A percentile compares a stretch with the other conserved stretches of the same genome.
Evolutionary conservation across 1,140 invertebrate species (phyloP).

Genomic region (Hesperophylax magnus): DNA sequence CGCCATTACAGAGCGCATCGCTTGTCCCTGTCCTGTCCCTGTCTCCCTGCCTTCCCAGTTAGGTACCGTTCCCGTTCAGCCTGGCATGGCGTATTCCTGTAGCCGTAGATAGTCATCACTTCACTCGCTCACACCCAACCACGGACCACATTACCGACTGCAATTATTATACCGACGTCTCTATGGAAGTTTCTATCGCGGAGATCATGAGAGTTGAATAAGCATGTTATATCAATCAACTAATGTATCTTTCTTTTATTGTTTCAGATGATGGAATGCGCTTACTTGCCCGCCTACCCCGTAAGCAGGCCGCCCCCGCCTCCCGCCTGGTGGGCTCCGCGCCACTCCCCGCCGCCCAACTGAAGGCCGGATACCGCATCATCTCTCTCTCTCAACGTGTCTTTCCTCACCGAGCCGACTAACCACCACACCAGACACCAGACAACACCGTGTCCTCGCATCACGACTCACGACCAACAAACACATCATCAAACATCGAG

Average conservation of each 20-base stretch:
- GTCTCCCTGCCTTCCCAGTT: background rate
- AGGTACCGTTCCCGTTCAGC: background rate
- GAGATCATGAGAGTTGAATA: too few relatives aligned
- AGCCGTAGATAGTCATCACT: background rate
- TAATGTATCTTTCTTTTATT: background rate
- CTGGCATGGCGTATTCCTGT: background rate
- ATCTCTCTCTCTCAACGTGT: background rate
- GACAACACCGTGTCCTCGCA: background rate
- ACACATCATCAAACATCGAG: background rate
- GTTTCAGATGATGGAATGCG: constrained; percentile 58
- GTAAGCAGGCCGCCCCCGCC: constrained; percentile 27
- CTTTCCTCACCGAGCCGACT: background rate
- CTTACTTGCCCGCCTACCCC: constrained; percentile 54
- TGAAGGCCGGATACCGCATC: background rate
- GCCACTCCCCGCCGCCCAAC: constrained; percentile 35
- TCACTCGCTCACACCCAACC: background rate
- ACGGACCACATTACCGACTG: background rate
- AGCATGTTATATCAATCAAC: too few relatives aligned
- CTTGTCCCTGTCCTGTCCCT: background rate
- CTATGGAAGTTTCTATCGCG: too few relatives aligned
- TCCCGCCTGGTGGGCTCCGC: constrained; percentile 50
- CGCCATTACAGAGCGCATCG: constrained; percentile 27
- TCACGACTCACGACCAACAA: background rate
- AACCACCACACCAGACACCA: background rate
- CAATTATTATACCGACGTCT: too few relatives aligned